phyloP scores from a whole-genome alignment of 2,113 vertebrate genomes.

The Plotosus lineatus region DNA sequence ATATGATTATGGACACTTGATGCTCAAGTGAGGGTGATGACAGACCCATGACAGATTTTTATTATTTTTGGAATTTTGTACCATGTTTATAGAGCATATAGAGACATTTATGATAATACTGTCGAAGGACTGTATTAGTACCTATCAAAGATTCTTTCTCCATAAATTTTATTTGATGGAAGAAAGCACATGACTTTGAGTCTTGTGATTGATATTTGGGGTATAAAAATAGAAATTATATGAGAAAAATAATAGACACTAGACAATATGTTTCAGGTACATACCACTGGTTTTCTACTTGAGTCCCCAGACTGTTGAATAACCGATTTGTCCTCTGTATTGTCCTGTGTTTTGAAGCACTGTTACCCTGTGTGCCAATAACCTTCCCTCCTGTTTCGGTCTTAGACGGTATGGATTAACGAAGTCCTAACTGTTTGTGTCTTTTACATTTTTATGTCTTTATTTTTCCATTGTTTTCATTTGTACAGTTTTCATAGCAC shows the following conservation, averaged over 20 bases:
- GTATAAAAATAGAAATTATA: conserved; percentile 72
- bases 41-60: conserved; percentile 63
- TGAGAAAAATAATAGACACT: conserved; percentile 78
- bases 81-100: conserved; percentile 71
- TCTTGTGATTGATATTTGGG: conserved; percentile 78
- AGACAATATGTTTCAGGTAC: conserved; percentile 75
- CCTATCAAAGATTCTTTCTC: conserved; percentile 79
- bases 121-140: conserved; percentile 72
- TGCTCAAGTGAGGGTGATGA: conserved; percentile 74
- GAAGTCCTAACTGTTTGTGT: conserved; percentile 57
- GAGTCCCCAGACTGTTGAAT: conserved; percentile 57
- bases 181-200: conserved; percentile 79
- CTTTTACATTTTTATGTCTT: conserved; percentile 49
- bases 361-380: conserved; percentile 65
- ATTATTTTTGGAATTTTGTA: conserved; percentile 71
- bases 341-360: conserved; percentile 76
- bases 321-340: conserved; percentile 75
- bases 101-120: conserved; percentile 69
- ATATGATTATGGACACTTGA: conserved; percentile 76
- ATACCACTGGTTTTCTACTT: conserved; percentile 63
- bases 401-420: conserved; percentile 35
- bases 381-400: conserved; percentile 53
- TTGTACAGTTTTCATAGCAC: conserved; percentile 91
- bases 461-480: conserved; percentile 64
- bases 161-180: conserved; percentile 68